Conservation (phyloP, 1,140 invertebrate genomes). For the Drosophila pectinifera region DNA sequence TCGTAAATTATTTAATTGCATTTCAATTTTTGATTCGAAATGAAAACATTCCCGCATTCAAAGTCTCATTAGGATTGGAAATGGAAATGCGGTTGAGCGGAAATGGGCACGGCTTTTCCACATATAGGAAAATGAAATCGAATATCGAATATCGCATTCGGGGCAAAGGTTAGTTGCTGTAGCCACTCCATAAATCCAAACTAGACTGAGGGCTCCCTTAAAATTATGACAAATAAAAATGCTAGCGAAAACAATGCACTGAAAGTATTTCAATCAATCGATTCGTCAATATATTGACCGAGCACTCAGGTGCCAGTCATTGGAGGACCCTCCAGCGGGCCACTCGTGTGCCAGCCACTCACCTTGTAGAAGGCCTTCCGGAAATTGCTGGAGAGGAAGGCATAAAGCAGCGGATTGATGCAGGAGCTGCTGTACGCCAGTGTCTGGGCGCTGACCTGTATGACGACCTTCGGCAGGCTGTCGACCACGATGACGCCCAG, state of each 20-base stretch:
- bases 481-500: conserved; percentile 89
- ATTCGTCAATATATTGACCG: conserved; percentile 55
- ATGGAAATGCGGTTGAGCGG: conserved; percentile 38
- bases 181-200: conserved; percentile 56
- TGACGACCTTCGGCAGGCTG: conserved; percentile 86
- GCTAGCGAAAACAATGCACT: conserved; percentile 52
- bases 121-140: neutral
- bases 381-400: conserved; percentile 84
- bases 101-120: conserved; percentile 20
- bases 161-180: neutral
- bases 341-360: conserved; percentile 28
- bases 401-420: conserved; percentile 95
- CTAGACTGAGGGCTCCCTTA: conserved; percentile 31
- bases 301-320: conserved; percentile 50
- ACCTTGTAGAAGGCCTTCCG: conserved; percentile 85
- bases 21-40: conserved; percentile 55
- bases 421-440: conserved; percentile 97
- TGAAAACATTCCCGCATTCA: conserved; percentile 59
- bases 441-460: conserved; percentile 94
- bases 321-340: conserved; percentile 28
- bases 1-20: conserved; percentile 71
- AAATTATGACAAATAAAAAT: conserved; percentile 54
- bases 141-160: neutral
- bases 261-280: conserved; percentile 28
- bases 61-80: conserved; percentile 56